Evolutionary conservation across 2,797 vertebrate species (phyloP).

Genomic region (Acanthis flammea): DNA sequence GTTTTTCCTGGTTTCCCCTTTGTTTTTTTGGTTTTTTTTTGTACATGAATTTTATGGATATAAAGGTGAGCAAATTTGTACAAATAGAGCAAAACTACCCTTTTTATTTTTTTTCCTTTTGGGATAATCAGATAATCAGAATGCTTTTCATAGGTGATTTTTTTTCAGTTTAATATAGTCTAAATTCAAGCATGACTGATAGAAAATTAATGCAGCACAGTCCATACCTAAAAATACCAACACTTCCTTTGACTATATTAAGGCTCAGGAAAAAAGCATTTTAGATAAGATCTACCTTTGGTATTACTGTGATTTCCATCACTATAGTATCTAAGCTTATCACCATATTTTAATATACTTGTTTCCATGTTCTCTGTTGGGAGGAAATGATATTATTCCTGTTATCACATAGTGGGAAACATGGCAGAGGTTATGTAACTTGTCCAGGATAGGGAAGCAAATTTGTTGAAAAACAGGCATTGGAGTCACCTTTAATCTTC

Average conservation of each 20-base stretch:
- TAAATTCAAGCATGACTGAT: not conserved
- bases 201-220: not conserved
- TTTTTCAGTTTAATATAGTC: not conserved
- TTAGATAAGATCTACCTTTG: not conserved
- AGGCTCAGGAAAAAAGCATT: not conserved
- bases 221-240: not conserved
- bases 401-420: not conserved
- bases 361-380: not conserved
- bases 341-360: not conserved
- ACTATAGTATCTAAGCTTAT: not conserved
- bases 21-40: accelerated
- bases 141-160: not conserved
- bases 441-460: not conserved
- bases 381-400: not conserved
- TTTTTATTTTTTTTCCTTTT: not conserved
- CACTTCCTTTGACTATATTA: not conserved
- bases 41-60: not conserved
- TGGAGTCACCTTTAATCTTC: not conserved
- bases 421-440: not conserved
- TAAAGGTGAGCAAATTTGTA: not conserved
- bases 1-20: not conserved
- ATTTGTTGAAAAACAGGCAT: not conserved
- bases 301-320: not conserved
- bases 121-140: not conserved
- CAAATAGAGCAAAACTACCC: not conserved